Conservation (phyloP, 2,888 invertebrate genomes). For the Ornithoptera priamus region DNA sequence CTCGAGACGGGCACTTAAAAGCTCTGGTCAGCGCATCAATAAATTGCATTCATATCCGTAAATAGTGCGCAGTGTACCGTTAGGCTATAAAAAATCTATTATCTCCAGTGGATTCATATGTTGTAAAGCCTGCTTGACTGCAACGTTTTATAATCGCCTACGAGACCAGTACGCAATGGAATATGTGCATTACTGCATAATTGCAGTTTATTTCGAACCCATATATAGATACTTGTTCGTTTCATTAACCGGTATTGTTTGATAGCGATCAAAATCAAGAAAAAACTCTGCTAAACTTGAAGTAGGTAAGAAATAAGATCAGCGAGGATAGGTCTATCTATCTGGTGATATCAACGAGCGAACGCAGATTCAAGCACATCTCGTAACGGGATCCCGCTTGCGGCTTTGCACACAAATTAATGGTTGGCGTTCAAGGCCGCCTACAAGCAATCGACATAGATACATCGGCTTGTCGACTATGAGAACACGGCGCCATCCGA, state of each 20-base stretch:
- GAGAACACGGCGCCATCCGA: constrained; percentile 70
- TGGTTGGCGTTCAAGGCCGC: constrained; percentile 76
- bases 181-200: constrained; percentile 29
- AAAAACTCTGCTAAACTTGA: neutral
- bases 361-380: constrained; percentile 64
- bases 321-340: constrained; percentile 32
- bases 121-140: constrained; percentile 28
- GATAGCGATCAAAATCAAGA: constrained; percentile 9
- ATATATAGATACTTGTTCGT: neutral
- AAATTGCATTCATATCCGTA: constrained; percentile 34
- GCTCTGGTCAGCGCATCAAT: constrained; percentile 28
- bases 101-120: constrained; percentile 31
- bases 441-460: constrained; percentile 78
- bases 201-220: neutral
- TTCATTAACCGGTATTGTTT: neutral
- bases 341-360: constrained; percentile 56
- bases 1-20: constrained; percentile 24
- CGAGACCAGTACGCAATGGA: constrained; percentile 19
- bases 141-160: constrained; percentile 20
- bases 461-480: constrained; percentile 74
- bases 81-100: constrained; percentile 37
- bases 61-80: constrained; percentile 33
- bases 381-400: constrained; percentile 69
- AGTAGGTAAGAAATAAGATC: constrained; percentile 1
- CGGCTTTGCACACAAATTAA: constrained; percentile 77